Base-by-base conservation (phyloP, 2,797 vertebrate species). In the Rhinogobio ventralis region DNA sequence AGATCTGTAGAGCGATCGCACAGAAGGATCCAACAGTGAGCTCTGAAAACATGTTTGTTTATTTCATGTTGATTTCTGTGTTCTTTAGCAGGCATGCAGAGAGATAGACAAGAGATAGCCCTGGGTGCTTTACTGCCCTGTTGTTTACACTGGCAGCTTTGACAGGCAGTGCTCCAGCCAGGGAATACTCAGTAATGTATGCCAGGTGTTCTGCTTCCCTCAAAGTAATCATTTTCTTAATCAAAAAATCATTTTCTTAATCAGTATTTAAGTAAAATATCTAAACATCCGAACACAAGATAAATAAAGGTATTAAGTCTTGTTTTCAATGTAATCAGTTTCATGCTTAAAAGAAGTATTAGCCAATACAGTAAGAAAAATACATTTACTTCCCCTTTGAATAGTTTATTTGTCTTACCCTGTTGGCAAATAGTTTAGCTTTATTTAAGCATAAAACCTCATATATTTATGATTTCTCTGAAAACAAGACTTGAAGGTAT, bases 201-300 rank as follows among this genome's bases (percentile, higher is more conserved):
- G 89, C 89, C 90, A 87, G 87, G 92, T 91, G 92, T 86, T 79
- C 75, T 72, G 76, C 79, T 88, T 74, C 85, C 81, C 51, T 64
- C 51, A 49, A 72, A 42, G 60, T 51, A 28, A 82, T 57, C 3
- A 23, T 33, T 71, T 33, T 62, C 28, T 25, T 42, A 33, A 60
- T 62, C 57, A 64, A 78, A 64, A 64, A 64, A 64, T 79, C 9
- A 19, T 62, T 79, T 49, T 49, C 76, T 64, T 49, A 62, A 66
- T 75, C 11, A 7, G 28, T 20, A 8, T 42, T 15, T 42, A 42
- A 25, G 23, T 33, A 17, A 76, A 39, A 25, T 60, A 25, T 42
- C n/a, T 60, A 76, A 76, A 76, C 74, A 60, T 57, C 33, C 53
- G 60, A 25, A 60, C 57, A 17, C 53, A 17, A 57, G 23, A 53